phyloP scores from a whole-genome alignment of 2,113 vertebrate species.

The Menura novaehollandiae region DNA sequence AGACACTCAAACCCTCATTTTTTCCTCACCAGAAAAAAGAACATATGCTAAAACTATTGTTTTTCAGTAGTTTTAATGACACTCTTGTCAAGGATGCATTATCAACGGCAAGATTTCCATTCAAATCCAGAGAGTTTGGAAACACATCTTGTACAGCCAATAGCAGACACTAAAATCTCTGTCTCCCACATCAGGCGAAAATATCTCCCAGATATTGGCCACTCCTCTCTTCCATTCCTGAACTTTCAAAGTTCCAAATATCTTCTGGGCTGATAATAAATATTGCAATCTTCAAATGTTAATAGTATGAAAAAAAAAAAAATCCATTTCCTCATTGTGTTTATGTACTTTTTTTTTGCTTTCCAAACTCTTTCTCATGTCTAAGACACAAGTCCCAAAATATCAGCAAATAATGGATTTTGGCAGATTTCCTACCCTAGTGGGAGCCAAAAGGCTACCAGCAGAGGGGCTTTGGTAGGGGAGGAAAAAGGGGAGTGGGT shows the following conservation, averaged over 20 bases:
- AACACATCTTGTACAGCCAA: neutral
- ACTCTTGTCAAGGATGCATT: neutral
- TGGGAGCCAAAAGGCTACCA: neutral
- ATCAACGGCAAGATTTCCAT: neutral
- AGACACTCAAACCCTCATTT: neutral
- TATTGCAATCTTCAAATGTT: neutral
- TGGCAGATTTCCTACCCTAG: neutral
- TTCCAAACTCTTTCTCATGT: neutral
- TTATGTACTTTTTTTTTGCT: neutral
- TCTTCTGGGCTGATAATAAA: neutral
- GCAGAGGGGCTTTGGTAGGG: neutral
- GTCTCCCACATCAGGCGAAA: neutral
- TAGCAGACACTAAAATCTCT: neutral
- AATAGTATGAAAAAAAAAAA: neutral
- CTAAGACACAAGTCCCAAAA: neutral
- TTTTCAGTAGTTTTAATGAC: neutral
- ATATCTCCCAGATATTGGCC: neutral
- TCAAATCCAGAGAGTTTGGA: neutral
- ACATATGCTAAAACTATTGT: neutral
- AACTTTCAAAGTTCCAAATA: neutral
- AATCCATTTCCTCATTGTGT: neutral
- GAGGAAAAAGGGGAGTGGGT: neutral
- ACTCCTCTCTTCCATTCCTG: neutral
- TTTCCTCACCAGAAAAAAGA: neutral
- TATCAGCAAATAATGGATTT: neutral